phyloP scores from a whole-genome alignment of 1,140 invertebrate species.

The Microplitis demolitor region DNA sequence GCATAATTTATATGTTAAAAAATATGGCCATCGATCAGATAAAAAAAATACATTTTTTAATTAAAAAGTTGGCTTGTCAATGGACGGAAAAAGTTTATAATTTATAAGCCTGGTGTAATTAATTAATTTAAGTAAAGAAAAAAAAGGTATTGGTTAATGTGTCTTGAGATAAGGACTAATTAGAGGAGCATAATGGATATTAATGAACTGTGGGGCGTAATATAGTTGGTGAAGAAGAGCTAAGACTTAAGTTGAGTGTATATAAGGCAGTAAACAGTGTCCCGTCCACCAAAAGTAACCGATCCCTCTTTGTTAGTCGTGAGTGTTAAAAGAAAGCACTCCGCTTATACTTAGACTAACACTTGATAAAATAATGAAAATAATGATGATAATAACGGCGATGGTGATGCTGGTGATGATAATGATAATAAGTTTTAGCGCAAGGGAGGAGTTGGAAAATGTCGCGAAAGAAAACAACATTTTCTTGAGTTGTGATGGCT shows the following conservation, averaged over 20 bases:
- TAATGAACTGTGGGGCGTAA: constrained; percentile 57
- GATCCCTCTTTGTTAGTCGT: constrained; percentile 60
- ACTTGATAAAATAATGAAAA: too few relatives aligned
- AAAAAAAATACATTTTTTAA: too few relatives aligned
- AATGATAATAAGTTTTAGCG: constrained; percentile 59
- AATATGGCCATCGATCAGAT: too few relatives aligned
- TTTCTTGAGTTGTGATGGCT: neutral
- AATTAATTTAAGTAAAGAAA: too few relatives aligned
- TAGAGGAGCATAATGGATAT: constrained; percentile 58
- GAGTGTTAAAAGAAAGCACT: neutral
- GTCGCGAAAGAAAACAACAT: neutral
- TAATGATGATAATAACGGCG: constrained; percentile 55
- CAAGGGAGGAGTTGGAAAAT: neutral
- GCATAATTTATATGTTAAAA: too few relatives aligned
- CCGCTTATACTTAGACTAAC: constrained; percentile 11
- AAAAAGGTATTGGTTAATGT: too few relatives aligned
- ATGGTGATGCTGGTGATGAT: constrained; percentile 31
- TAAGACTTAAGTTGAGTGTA: too few relatives aligned
- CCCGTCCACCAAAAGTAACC: constrained; percentile 42
- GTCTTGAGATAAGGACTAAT: too few relatives aligned
- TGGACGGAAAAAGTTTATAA: too few relatives aligned
- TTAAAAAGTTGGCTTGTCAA: too few relatives aligned
- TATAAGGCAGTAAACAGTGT: constrained; percentile 60
- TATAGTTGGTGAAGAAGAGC: constrained; percentile 40
- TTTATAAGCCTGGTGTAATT: too few relatives aligned